These are phyloP conservation scores for Phrynocephalus vlangalii DNA, from an alignment of 2,797 vertebrate species.

Conservation along the genomic window DNA sequence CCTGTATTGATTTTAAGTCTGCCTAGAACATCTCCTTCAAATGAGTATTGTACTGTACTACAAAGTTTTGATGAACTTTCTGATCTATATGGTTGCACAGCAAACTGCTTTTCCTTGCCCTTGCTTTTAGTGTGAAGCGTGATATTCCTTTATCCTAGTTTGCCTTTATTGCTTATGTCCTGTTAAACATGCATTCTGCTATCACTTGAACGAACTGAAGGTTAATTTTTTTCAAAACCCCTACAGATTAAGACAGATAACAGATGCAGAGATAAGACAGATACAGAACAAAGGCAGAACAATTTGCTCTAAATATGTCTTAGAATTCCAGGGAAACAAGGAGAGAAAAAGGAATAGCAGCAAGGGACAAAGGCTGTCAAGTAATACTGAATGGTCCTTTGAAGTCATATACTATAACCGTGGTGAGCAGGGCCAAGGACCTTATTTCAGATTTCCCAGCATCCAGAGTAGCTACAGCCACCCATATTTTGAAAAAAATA, in stretches of 20 bases:
- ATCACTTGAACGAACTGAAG: neutral
- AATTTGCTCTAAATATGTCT: neutral
- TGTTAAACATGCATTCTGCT: neutral
- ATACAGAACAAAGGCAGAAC: too few species aligned
- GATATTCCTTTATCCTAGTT: neutral
- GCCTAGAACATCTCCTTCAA: neutral
- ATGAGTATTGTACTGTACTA: neutral
- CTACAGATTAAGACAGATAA: constrained; percentile 14
- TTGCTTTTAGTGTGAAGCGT: neutral
- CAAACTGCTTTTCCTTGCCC: neutral
- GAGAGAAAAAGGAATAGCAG: neutral
- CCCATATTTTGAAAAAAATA: too few species aligned
- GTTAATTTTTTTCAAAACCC: constrained; percentile 27
- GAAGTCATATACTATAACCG: neutral
- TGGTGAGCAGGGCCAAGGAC: too few species aligned
- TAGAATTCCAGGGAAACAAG: constrained; percentile 1
- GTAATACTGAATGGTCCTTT: neutral
- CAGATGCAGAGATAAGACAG: neutral
- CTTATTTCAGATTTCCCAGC: too few species aligned
- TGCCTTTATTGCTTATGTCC: neutral
- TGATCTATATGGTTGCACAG: neutral
- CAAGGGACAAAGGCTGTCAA: neutral
- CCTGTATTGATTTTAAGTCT: neutral
- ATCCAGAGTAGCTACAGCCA: too few species aligned
- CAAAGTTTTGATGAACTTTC: neutral